Evolutionary conservation across 2,888 invertebrate species (phyloP), one percentile per base, ranked within the genome.

Genomic region (Azorinus chamasolen): DNA sequence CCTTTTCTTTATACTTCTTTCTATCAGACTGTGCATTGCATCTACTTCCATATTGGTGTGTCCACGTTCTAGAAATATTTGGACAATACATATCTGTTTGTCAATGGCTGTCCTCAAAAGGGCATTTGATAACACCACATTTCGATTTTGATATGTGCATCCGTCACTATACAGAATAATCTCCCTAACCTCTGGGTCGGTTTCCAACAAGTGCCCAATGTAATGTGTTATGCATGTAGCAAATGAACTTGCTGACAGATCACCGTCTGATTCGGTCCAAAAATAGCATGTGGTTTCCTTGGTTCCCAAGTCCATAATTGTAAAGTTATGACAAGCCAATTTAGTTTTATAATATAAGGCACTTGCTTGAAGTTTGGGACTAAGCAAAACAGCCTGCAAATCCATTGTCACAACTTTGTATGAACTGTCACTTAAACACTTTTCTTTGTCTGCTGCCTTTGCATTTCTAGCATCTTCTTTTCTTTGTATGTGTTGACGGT

Each of bases 281-380:
- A 83, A 78, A 20, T 76, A 83, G 37, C 79, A 79, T 24, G 32
- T 50, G 14, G 68, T 64, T 45, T 66, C 58, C n/a, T 66, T 57
- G 2, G 63, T 50, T 18, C 12, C 18, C 24, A 75, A 20, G 43
- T 76, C 64, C 37, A 48, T 76, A 14, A 72, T 55, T 14, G 77
- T 77, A 66, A 65, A 81, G 39, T 81, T 73, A 57, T 77, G 77
- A 57, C 74, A 77, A 8, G 63, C 65, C n/a, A 81, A 45, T 62
- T 81, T 81, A n/a, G 64, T 74, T 57, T 81, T 77, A 54, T 76
- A 83, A 41, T 83, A 83, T 14, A 76, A 3, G 1, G 72, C 71
- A 72, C 66, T 77, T 10, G 70, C 70, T 4, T 70, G 24, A 41
- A 77, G 20, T 51, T 22, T 41, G 24, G 77, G 77, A 25, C 45